Conservation (phyloP, 2,888 invertebrate species). For the Sarcophaga subvicina region DNA sequence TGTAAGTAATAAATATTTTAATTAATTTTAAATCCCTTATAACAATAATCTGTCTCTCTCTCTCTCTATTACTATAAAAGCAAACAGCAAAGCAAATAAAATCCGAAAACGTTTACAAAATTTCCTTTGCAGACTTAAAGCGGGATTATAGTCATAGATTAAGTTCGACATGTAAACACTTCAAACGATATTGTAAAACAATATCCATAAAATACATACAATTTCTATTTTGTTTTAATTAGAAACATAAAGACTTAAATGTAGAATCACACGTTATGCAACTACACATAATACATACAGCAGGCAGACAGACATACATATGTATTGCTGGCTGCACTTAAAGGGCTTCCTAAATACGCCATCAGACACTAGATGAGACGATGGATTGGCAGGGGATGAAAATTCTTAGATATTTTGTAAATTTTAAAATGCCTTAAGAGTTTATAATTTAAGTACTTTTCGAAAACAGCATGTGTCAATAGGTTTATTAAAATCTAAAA, state of each 20-base stretch:
- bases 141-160: slow-evolving; percentile 12
- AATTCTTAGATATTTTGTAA: too few relatives aligned
- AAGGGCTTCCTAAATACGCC: slow-evolving; percentile 30
- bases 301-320: too few relatives aligned
- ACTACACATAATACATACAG: too few relatives aligned
- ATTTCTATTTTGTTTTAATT: slow-evolving; percentile 30
- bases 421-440: not conserved
- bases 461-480: not conserved
- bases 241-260: slow-evolving; percentile 14
- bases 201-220: not conserved
- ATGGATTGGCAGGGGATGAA: not conserved
- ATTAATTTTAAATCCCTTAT: slow-evolving; percentile 30
- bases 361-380: not conserved
- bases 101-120: not conserved
- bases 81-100: not conserved
- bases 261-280: not conserved
- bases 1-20: slow-evolving; percentile 8
- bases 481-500: not conserved
- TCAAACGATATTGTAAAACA: not conserved
- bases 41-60: slow-evolving; percentile 6
- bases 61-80: too few relatives aligned
- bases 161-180: not conserved
- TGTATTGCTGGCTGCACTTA: slow-evolving; percentile 13
- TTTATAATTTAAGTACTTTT: not conserved
- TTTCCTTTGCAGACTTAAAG: not conserved